Conservation (phyloP, 2,888 invertebrate species). For the Lithophane semibrunnea region DNA sequence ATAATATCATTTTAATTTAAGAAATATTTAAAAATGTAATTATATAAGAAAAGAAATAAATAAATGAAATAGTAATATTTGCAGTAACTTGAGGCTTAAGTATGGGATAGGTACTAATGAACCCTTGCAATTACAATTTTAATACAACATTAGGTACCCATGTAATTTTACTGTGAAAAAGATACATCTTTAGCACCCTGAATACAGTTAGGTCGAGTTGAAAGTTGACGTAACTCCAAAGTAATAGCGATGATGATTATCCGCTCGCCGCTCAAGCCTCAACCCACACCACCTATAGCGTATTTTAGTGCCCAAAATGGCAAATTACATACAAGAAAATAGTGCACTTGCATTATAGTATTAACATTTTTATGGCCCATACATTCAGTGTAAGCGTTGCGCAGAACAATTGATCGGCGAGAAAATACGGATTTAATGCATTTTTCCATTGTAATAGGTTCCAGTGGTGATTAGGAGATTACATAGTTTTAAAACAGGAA, state of each 20-base stretch:
- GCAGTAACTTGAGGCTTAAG: too few relatives aligned
- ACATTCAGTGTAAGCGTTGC: constrained; percentile 83
- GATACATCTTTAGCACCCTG: background rate
- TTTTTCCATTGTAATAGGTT: constrained; percentile 74
- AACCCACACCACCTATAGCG: constrained; percentile 66
- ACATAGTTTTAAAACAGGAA: constrained; percentile 56
- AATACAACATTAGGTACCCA: too few relatives aligned
- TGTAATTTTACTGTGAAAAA: too few relatives aligned
- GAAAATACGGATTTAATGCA: constrained; percentile 82
- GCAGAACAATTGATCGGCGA: constrained; percentile 83
- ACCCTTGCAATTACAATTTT: too few relatives aligned
- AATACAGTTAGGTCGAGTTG: background rate
- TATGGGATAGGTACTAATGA: too few relatives aligned
- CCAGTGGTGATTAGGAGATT: constrained; percentile 73
- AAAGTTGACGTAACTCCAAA: too few relatives aligned
- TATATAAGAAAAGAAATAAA: too few relatives aligned
- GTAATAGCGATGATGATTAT: too few relatives aligned
- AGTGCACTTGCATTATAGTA: constrained; percentile 88
- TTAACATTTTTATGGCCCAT: constrained; percentile 90
- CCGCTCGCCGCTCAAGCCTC: constrained; percentile 51
- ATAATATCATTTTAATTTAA: too few relatives aligned
- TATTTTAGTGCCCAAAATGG: constrained; percentile 86
- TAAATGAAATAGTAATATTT: too few relatives aligned
- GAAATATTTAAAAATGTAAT: too few relatives aligned
- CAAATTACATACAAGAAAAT: constrained; percentile 89